These are phyloP conservation scores for Myripristis jacobus DNA, from an alignment of 2,797 vertebrate genomes.

Conservation along the genomic window DNA sequence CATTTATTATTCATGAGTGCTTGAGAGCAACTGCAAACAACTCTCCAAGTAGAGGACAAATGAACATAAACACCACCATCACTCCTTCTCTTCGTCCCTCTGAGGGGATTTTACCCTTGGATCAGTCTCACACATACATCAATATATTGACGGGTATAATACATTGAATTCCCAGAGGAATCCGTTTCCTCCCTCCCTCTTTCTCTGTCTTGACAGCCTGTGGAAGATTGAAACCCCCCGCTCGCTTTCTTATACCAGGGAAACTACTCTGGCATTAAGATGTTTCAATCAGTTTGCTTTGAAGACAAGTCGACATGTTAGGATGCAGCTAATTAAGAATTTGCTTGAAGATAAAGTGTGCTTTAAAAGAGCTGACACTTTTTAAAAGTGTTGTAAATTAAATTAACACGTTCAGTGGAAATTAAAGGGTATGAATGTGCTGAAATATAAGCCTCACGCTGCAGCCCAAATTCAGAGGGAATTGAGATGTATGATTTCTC, in stretches of 20 bases:
- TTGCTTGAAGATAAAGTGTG: conserved; percentile 64
- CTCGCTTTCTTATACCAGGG: conserved; percentile 57
- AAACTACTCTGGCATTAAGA: conserved; percentile 57
- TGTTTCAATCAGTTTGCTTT: conserved; percentile 65
- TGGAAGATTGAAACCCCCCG: conserved; percentile 60
- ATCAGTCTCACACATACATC: conserved; percentile 73
- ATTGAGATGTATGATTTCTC: conserved; percentile 58
- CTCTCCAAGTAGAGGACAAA: conserved; percentile 67
- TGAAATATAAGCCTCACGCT: conserved; percentile 39
- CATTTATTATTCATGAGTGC: conserved; percentile 74
- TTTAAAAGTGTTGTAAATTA: conserved; percentile 54
- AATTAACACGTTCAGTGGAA: conserved; percentile 55
- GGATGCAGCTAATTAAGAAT: conserved; percentile 53
- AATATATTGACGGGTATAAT: conserved; percentile 74
- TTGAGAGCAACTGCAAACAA: conserved; percentile 46
- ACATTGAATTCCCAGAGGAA: conserved; percentile 59
- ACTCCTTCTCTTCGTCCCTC: conserved; percentile 59
- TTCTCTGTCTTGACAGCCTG: conserved; percentile 26
- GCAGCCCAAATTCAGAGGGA: conserved; percentile 45
- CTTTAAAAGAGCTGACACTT: conserved; percentile 49
- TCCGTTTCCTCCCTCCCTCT: conserved; percentile 32
- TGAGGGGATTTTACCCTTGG: conserved; percentile 73
- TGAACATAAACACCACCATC: conserved; percentile 74
- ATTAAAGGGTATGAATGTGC: conserved; percentile 50
- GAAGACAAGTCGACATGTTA: conserved; percentile 57